Evolutionary conservation across 2,113 vertebrate genomes (phyloP).

Genomic region (Epinephelus moara): DNA sequence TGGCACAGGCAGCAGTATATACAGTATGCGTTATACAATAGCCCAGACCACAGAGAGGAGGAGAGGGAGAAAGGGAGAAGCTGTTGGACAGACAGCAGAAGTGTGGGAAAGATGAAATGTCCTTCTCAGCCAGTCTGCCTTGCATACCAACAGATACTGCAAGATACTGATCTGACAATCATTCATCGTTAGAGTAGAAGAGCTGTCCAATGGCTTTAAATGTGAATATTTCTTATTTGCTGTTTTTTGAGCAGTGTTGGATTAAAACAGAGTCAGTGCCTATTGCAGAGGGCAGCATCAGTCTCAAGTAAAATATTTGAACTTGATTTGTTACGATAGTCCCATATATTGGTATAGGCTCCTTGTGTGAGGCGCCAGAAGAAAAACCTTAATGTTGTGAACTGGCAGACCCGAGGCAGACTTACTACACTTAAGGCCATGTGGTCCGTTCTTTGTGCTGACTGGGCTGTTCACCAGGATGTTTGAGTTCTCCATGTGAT

Average conservation of each 20-base stretch:
- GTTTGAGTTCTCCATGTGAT: slow-evolving; percentile 29
- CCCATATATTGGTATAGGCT: not conserved
- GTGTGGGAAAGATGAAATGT: slow-evolving; percentile 58
- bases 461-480: slow-evolving; percentile 44
- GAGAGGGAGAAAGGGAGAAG: slow-evolving; percentile 33
- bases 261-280: not conserved
- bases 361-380: not conserved
- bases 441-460: slow-evolving; percentile 37
- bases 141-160: not conserved
- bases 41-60: slow-evolving; percentile 18
- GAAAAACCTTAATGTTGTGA: not conserved
- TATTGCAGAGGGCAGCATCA: slow-evolving; percentile 4
- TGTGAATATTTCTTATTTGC: not conserved
- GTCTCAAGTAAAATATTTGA: not conserved
- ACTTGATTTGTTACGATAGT: not conserved
- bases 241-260: not conserved
- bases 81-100: slow-evolving; percentile 31
- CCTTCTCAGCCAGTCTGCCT: slow-evolving; percentile 5
- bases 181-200: not conserved
- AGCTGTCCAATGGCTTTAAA: not conserved
- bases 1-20: slow-evolving; percentile 32
- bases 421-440: not conserved
- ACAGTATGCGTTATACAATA: slow-evolving; percentile 46
- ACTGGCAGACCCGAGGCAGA: not conserved
- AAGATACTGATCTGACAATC: not conserved